Conservation (phyloP, 2,113 vertebrate genomes). For the Empidonax traillii region DNA sequence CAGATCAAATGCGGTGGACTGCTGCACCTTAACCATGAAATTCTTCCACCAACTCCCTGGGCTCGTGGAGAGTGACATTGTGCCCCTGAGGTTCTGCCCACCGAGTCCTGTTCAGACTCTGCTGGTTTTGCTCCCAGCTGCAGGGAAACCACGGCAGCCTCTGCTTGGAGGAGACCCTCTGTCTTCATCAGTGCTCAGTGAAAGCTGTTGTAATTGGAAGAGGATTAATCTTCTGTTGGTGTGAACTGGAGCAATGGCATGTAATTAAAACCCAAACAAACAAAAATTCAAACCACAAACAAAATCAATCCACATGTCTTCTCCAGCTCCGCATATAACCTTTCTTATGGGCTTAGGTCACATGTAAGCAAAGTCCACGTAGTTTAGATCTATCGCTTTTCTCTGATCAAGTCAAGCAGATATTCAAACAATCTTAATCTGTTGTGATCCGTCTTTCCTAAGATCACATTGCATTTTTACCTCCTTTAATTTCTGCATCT, state of each 20-base stretch:
- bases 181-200: background rate
- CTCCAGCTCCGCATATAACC: background rate
- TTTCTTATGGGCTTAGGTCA: background rate
- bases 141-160: background rate
- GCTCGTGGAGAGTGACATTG: background rate
- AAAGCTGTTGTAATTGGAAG: background rate
- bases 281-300: background rate
- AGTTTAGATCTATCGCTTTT: background rate
- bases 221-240: background rate
- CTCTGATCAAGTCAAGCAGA: background rate
- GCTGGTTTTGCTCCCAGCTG: background rate
- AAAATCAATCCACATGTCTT: background rate
- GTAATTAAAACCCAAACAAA: background rate
- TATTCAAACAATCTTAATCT: background rate
- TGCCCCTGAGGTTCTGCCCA: background rate
- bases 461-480: background rate
- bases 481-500: background rate
- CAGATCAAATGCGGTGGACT: background rate
- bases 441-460: background rate
- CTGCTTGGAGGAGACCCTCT: background rate
- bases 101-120: background rate
- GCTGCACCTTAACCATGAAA: background rate
- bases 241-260: background rate
- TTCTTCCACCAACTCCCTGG: background rate
- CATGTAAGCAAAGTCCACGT: background rate